Conservation (phyloP, 2,797 vertebrate species). For the Neosilurus hyrtlii region DNA sequence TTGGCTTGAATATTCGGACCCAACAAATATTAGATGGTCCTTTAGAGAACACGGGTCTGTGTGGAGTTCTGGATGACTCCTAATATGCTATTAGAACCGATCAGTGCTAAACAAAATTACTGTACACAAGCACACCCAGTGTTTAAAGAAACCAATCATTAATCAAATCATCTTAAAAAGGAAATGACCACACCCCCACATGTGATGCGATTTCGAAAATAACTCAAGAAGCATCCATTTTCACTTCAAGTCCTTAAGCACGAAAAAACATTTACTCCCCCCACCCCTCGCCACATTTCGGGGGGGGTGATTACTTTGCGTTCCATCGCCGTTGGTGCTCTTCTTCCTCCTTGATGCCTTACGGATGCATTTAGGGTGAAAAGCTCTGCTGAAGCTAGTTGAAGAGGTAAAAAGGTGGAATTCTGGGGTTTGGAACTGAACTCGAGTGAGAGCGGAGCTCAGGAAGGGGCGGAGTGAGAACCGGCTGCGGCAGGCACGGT, state of each 20-base stretch:
- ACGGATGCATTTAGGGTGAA: conserved; percentile 50
- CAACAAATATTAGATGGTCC: neutral
- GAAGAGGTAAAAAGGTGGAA: conserved; percentile 42
- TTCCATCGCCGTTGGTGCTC: conserved; percentile 34
- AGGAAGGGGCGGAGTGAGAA: conserved; percentile 57
- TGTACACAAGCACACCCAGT: conserved; percentile 40
- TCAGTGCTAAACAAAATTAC: conserved; percentile 21
- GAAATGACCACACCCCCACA: conserved; percentile 40
- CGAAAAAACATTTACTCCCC: conserved; percentile 16
- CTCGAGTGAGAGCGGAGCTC: conserved; percentile 45
- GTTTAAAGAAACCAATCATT: conserved; percentile 38
- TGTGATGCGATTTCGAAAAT: conserved; percentile 27
- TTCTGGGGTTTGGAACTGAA: conserved; percentile 29
- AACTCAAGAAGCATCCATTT: conserved; percentile 39
- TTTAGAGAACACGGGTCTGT: neutral
- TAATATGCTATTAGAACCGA: neutral
- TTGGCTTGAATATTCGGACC: neutral
- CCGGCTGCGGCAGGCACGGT: conserved; percentile 40
- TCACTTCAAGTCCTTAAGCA: conserved; percentile 36
- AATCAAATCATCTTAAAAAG: conserved; percentile 21
- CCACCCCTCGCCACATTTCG: neutral
- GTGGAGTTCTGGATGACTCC: conserved; percentile 19
- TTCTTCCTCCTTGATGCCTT: conserved; percentile 42
- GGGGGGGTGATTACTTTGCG: conserved; percentile 29
- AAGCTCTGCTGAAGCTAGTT: conserved; percentile 35